Evolutionary conservation across 2,797 vertebrate genomes (phyloP), one percentile per base, ranked within the genome.

Genomic region (Chelidonichthys spinosus): DNA sequence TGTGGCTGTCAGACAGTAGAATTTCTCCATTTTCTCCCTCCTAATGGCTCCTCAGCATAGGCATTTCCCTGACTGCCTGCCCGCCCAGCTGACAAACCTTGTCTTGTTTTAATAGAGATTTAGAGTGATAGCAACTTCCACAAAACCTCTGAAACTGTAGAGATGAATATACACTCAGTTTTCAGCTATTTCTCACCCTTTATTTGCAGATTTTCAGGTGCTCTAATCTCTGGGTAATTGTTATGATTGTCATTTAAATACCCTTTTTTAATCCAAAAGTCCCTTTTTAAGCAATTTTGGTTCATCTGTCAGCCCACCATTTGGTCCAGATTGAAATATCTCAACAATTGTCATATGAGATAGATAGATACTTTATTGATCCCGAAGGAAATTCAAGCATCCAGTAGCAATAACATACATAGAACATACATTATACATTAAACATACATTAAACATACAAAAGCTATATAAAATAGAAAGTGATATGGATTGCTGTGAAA

Each of bases 1-100:
- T 85, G 87, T 90, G 89, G 86, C 90, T 90, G 91, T 90, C 91
- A 91, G 85, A 90, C 83, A 84, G 83, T 84, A 83, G 87, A 89
- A 92, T 90, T 92, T 91, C 88, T 91, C 89, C 82, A 88, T 89
- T 89, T 88, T 90, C 88, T 84, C 69, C 73, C 71, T 78, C 81
- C 81, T 94, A 92, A 93, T 91, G 88, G 87, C 82, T 92, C 79
- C 69, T 90, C 87, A 80, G 87, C 82, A 81, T 75, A 79, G 77
- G 83, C 87, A 89, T 89, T 78, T 90, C 86, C 68, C 82, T 78
- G 82, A 87, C 84, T 88, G 86, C 76, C 81, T 36, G 85, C 84
- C 82, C 63, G 11, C 84, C 84, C 81, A 72, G 72, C 86, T 89
- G 85, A 88, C 84, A 89, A 87, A 76, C 72, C 61, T 43, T 63